Percentiles rank a stretch among this genome's conserved stretches.
phyloP scores from a whole-genome alignment of 1,140 invertebrate genomes.

The Macrostomum lignano region DNA sequence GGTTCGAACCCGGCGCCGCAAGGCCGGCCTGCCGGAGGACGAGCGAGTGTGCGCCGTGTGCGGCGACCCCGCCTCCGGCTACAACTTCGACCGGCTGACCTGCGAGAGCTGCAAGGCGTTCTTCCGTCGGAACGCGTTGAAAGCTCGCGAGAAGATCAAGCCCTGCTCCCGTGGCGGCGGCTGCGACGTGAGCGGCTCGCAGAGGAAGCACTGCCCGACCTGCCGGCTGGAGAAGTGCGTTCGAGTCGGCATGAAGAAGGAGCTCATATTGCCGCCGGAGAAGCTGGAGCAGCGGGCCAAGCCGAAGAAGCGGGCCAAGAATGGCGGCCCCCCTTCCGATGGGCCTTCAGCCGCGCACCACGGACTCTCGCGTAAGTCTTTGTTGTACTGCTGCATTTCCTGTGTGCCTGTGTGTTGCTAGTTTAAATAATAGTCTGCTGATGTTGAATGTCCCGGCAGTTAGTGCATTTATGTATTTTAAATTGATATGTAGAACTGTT shows the following conservation, averaged over 20 bases:
- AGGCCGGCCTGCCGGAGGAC: constrained; percentile 1
- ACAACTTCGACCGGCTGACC: constrained; percentile 86
- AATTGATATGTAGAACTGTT: no score
- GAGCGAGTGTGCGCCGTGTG: constrained; percentile 37
- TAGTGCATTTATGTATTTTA: no score
- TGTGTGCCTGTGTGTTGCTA: no score
- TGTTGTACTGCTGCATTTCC: no score
- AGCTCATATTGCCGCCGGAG: constrained; percentile 40
- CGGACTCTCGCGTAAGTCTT: no score
- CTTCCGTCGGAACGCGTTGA: constrained; percentile 69
- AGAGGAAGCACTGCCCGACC: constrained; percentile 72
- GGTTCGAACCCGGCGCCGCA: constrained; percentile 1
- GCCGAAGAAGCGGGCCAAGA: no score
- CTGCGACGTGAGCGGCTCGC: constrained; percentile 64
- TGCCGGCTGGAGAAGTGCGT: constrained; percentile 74
- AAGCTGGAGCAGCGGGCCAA: constrained; percentile 6
- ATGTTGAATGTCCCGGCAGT: no score
- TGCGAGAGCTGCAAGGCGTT: constrained; percentile 95
- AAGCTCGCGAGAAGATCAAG: constrained; percentile 16
- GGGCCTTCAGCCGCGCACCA: no score
- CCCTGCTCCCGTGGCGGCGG: constrained; percentile 31
- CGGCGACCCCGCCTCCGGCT: constrained; percentile 66
- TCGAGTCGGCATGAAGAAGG: constrained; percentile 68
- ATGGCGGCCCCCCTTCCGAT: no score
- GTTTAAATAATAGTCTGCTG: no score